A percentile compares a stretch with the other conserved stretches of the same genome.
Evolutionary conservation across 2,113 vertebrate species (phyloP).

Genomic region (Pogonocichla stellata): DNA sequence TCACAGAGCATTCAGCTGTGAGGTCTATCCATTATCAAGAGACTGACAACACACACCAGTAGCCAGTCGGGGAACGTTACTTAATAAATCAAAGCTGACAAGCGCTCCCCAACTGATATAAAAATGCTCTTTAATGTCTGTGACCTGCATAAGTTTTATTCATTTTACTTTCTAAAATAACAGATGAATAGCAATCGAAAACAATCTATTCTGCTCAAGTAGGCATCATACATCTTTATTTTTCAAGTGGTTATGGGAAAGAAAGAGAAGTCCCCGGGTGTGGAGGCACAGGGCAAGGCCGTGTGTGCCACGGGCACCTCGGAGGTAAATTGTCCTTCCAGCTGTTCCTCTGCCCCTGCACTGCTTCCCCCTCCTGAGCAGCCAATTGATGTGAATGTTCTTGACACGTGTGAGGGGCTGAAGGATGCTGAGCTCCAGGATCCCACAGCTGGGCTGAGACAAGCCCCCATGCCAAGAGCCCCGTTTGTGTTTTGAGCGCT

Average conservation of each 20-base stretch:
- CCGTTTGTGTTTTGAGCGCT: fast-evolving
- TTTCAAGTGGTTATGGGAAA: neutral
- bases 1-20: conserved; percentile 81
- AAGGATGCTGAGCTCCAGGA: neutral
- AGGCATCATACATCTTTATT: conserved; percentile 47
- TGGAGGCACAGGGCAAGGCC: neutral
- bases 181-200: conserved; percentile 67
- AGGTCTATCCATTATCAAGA: conserved; percentile 85
- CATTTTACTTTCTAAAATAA: conserved; percentile 75
- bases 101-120: conserved; percentile 84
- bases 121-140: conserved; percentile 83
- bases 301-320: neutral
- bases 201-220: conserved; percentile 57
- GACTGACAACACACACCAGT: conserved; percentile 84
- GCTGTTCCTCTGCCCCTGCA: neutral
- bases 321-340: neutral
- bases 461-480: fast-evolving
- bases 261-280: neutral
- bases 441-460: neutral
- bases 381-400: neutral
- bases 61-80: conserved; percentile 83
- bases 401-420: neutral
- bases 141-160: conserved; percentile 72
- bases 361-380: neutral
- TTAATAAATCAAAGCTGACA: conserved; percentile 98